Percentiles rank a stretch among this genome's conserved stretches.
phyloP scores from a whole-genome alignment of 2,797 vertebrate genomes.

The Oreonectes daqikongensis region DNA sequence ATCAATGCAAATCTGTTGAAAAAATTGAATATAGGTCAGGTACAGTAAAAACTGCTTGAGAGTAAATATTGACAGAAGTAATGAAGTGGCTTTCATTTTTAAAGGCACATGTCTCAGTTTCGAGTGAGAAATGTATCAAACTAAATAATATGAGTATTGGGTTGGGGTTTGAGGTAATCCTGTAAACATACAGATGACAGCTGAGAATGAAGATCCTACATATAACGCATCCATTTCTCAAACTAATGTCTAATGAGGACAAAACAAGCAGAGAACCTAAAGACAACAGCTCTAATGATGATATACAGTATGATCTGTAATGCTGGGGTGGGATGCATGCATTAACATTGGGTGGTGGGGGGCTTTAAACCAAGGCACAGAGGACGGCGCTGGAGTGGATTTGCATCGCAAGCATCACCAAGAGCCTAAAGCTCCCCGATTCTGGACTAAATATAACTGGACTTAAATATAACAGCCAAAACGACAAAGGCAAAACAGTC shows the following conservation, averaged over 20 bases:
- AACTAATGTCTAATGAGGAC: constrained; percentile 32
- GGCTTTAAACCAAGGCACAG: constrained; percentile 80
- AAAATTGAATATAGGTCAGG: background rate
- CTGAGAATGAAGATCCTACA: constrained; percentile 23
- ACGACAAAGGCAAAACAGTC: constrained; percentile 53
- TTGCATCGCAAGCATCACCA: constrained; percentile 74
- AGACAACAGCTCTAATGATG: background rate
- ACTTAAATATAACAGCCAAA: constrained; percentile 56
- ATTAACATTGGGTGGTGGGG: constrained; percentile 66
- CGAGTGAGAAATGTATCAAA: background rate
- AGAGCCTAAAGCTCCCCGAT: constrained; percentile 61
- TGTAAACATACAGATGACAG: constrained; percentile 30
- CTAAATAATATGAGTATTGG: constrained; percentile 35
- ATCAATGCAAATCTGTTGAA: no score
- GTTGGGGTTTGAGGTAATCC: constrained; percentile 37
- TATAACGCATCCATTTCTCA: constrained; percentile 32
- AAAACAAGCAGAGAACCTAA: constrained; percentile 28
- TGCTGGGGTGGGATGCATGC: constrained; percentile 72
- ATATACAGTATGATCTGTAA: background rate
- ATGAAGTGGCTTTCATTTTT: constrained; percentile 23
- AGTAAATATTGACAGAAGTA: background rate
- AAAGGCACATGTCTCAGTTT: constrained; percentile 55
- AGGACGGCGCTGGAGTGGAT: constrained; percentile 70
- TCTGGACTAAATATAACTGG: constrained; percentile 63
- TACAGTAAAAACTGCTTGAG: background rate